Percentiles rank a stretch among this genome's conserved stretches.
Evolutionary conservation across 2,113 vertebrate genomes (phyloP).

Genomic region (Pteruthius melanotis): DNA sequence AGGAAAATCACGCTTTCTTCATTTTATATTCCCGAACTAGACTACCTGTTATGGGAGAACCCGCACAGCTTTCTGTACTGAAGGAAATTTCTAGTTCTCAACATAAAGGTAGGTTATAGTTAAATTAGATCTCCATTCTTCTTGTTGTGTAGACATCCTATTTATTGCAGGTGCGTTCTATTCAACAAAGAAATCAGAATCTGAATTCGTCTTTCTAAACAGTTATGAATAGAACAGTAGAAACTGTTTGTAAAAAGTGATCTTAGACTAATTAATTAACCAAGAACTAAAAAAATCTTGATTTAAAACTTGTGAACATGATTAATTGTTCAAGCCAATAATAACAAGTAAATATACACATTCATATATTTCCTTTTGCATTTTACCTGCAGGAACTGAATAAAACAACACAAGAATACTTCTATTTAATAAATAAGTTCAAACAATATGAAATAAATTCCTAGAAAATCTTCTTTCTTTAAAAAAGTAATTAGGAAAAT

Average conservation of each 20-base stretch:
- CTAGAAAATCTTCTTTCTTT: background rate
- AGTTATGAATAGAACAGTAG: background rate
- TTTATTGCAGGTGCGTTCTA: background rate
- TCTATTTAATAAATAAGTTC: background rate
- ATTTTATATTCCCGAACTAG: background rate
- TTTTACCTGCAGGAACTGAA: background rate
- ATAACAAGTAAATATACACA: background rate
- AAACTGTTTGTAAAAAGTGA: background rate
- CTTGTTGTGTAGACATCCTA: background rate
- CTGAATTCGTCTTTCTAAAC: background rate
- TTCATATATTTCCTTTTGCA: background rate
- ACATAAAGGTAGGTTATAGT: background rate
- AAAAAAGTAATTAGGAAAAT: background rate
- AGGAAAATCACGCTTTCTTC: background rate
- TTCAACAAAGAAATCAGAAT: background rate
- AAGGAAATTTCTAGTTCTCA: background rate
- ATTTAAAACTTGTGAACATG: background rate
- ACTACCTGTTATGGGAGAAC: fast-evolving
- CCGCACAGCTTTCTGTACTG: background rate
- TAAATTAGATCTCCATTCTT: background rate
- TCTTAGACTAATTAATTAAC: background rate
- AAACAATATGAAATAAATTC: background rate
- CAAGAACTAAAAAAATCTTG: background rate
- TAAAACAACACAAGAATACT: background rate
- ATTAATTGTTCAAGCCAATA: background rate